phyloP scores from a whole-genome alignment of 2,888 invertebrate species.

The Hyalella azteca region DNA sequence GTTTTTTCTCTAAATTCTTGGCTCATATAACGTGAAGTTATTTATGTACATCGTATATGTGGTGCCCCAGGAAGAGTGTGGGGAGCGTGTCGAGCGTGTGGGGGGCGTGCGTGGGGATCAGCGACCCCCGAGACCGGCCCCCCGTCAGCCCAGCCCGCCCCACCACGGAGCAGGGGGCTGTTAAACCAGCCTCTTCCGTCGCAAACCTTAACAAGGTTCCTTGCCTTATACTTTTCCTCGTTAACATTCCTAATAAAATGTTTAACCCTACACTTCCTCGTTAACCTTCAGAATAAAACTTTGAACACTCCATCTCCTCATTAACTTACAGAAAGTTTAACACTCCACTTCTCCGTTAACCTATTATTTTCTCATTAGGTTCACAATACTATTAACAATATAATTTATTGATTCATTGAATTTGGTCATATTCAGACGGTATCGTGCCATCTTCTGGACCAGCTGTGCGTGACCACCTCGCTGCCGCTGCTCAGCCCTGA shows the following conservation, averaged over 20 bases:
- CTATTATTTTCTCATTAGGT: no score
- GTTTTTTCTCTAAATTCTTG: no score
- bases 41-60: neutral
- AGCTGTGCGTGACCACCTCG: constrained; percentile 58
- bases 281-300: neutral
- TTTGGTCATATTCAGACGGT: constrained; percentile 54
- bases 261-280: neutral
- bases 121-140: constrained; percentile 42
- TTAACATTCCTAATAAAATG: no score
- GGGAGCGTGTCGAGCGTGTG: constrained; percentile 53
- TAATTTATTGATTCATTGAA: neutral
- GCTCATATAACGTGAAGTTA: no score
- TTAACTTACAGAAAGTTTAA: no score
- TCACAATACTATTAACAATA: no score
- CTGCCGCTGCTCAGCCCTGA: constrained; percentile 53
- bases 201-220: constrained; percentile 49
- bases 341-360: no score
- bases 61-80: constrained; percentile 32
- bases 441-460: constrained; percentile 57
- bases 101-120: constrained; percentile 44
- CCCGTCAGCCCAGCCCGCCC: neutral
- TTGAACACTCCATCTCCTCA: neutral
- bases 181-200: constrained; percentile 23
- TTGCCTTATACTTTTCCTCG: no score
- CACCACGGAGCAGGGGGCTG: constrained; percentile 27